phyloP scores from a whole-genome alignment of 2,797 vertebrate species.

The Centropyge bicolor region DNA sequence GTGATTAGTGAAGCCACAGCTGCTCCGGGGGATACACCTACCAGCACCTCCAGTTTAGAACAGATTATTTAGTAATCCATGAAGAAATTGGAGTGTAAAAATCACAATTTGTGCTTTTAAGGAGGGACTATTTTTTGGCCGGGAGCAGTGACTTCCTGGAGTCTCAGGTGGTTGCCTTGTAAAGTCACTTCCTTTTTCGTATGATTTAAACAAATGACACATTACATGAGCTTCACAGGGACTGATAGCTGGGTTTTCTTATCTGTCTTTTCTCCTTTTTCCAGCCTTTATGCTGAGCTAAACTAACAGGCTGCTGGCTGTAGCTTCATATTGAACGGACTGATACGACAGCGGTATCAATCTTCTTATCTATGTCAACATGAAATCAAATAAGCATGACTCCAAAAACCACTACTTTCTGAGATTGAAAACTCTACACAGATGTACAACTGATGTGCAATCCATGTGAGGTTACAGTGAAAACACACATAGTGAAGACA shows the following conservation, averaged over 20 bases:
- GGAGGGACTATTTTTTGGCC: not conserved
- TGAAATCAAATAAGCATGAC: too few species aligned
- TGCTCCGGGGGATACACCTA: not conserved
- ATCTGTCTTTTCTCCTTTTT: not conserved
- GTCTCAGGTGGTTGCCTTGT: not conserved
- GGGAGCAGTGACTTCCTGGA: slow-evolving; percentile 6
- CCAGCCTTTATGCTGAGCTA: not conserved
- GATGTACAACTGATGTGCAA: not conserved
- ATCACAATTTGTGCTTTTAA: not conserved
- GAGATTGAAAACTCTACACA: not conserved
- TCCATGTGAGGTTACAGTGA: slow-evolving; percentile 8
- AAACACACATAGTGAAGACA: not conserved
- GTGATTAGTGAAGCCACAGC: not conserved
- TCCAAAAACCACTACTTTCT: not conserved
- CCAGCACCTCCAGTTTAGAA: not conserved
- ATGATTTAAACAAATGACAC: too few species aligned
- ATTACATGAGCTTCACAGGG: not conserved
- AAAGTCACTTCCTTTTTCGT: slow-evolving; percentile 6
- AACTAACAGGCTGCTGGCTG: not conserved
- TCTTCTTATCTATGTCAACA: too few species aligned
- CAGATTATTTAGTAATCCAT: not conserved
- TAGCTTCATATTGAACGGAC: not conserved
- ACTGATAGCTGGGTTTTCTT: not conserved
- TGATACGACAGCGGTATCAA: not conserved
- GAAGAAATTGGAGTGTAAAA: not conserved